A percentile compares a stretch with the other conserved stretches of the same genome.
These are phyloP conservation scores for Ommatoiulus sabulosus DNA, from an alignment of 2,888 invertebrate species.

Conservation along the genomic window DNA sequence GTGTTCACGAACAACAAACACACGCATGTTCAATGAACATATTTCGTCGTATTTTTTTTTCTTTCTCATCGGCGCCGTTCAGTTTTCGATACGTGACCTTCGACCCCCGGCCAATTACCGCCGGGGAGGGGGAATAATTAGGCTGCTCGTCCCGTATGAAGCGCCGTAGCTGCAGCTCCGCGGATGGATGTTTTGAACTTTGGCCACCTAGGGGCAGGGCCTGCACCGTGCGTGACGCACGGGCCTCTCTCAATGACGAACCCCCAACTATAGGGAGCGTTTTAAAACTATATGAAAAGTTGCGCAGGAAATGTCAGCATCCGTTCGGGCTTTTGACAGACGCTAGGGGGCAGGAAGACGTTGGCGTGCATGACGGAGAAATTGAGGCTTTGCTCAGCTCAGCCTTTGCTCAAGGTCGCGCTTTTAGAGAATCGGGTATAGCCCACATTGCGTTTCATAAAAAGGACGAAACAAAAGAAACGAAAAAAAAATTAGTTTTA, in stretches of 20 bases:
- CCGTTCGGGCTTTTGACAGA: background rate
- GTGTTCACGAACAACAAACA: too few species aligned
- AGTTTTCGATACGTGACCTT: background rate
- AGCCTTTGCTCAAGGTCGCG: too few species aligned
- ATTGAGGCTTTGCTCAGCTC: background rate
- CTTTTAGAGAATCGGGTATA: too few species aligned
- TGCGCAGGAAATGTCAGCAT: background rate
- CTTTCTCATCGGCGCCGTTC: background rate
- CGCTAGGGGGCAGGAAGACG: conserved; percentile 1
- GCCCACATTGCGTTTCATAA: too few species aligned
- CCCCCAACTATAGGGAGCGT: too few species aligned
- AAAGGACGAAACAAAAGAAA: too few species aligned
- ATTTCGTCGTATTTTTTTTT: background rate
- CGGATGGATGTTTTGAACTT: background rate
- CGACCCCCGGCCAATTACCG: background rate
- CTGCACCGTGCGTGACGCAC: too few species aligned
- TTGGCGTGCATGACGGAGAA: background rate
- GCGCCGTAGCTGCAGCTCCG: background rate
- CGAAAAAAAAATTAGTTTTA: too few species aligned
- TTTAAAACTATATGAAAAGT: too few species aligned
- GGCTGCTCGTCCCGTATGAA: background rate
- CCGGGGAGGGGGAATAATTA: background rate
- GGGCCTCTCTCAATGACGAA: background rate
- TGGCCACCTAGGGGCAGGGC: background rate
- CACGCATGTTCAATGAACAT: background rate